Evolutionary conservation across 2,888 invertebrate species (phyloP).

Genomic region (Subacronicta megacephala): DNA sequence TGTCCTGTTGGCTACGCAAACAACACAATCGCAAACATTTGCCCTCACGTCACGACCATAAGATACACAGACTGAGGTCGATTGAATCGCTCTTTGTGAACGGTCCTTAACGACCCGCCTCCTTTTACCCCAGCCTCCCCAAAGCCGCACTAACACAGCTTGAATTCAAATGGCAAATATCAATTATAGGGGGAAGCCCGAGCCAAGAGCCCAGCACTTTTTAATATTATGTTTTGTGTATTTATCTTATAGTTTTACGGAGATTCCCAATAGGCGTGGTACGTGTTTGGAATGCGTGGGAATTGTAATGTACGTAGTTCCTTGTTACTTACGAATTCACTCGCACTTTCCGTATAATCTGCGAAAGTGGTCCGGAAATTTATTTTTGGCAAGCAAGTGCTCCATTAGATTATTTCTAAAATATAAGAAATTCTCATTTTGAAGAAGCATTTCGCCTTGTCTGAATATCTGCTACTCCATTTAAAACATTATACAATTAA

Average conservation of each 20-base stretch:
- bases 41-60: constrained; percentile 68
- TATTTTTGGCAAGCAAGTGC: constrained; percentile 13
- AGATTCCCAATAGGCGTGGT: constrained; percentile 45
- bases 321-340: constrained; percentile 35
- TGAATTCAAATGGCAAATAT: constrained; percentile 82
- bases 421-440: too few relatives aligned
- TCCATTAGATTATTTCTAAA: neutral
- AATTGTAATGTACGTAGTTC: constrained; percentile 42
- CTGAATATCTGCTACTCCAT: too few relatives aligned
- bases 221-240: constrained; percentile 57
- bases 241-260: constrained; percentile 59
- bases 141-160: constrained; percentile 64
- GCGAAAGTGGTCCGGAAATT: constrained; percentile 24
- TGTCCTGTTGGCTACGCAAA: constrained; percentile 55
- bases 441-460: too few relatives aligned
- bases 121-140: constrained; percentile 34
- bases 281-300: constrained; percentile 49
- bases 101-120: constrained; percentile 64
- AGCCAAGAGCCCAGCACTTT: constrained; percentile 44
- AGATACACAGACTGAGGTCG: constrained; percentile 72
- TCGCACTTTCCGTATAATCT: constrained; percentile 33
- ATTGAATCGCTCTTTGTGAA: constrained; percentile 72
- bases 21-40: constrained; percentile 66
- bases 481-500: too few relatives aligned
- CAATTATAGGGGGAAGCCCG: constrained; percentile 67